Percentiles rank a stretch among this genome's conserved stretches.
Conservation (phyloP, 2,113 vertebrate genomes). For the Genyomyrus donnyi region DNA sequence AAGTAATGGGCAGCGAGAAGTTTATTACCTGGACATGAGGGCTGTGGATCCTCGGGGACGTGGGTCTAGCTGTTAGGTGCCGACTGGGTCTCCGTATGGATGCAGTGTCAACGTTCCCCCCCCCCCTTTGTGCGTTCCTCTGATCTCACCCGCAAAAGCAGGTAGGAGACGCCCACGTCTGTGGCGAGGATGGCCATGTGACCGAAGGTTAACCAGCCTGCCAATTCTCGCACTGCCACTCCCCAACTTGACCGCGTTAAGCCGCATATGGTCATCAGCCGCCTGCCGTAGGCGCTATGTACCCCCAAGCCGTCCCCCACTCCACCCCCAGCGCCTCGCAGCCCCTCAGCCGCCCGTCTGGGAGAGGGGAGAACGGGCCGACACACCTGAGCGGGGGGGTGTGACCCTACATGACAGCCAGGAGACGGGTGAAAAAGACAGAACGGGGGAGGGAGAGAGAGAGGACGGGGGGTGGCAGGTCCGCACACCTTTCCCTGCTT, state of each 20-base stretch:
- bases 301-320: too few relatives aligned
- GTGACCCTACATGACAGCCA: neutral
- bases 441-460: slow-evolving; percentile 20
- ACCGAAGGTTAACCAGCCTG: neutral
- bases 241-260: neutral
- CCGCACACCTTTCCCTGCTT: slow-evolving; percentile 24
- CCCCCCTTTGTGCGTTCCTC: neutral
- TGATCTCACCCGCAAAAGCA: neutral
- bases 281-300: neutral
- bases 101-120: neutral
- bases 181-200: neutral
- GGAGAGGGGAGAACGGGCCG: neutral
- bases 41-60: neutral
- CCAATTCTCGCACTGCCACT: neutral
- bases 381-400: neutral
- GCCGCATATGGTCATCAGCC: neutral
- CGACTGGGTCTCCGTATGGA: neutral
- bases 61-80: neutral
- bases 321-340: neutral
- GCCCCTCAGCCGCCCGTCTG: neutral
- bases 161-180: neutral
- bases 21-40: neutral
- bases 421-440: slow-evolving; percentile 22
- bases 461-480: neutral
- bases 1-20: neutral